Base-by-base conservation (phyloP, 2,797 vertebrate genomes). In the Silurus lanzhouensis region DNA sequence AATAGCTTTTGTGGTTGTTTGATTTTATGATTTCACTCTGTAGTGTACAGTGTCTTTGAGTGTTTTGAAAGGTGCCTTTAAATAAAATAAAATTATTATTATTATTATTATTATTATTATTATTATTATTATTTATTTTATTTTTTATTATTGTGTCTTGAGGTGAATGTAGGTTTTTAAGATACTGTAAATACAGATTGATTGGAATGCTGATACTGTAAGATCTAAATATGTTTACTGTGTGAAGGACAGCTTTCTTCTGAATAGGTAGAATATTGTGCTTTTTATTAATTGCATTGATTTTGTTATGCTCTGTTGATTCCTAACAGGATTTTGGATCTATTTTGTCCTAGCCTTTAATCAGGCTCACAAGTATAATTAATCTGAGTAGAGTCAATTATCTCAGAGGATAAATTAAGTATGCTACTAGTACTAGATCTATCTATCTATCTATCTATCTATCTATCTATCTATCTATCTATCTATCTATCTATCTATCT, bases 351-450 rank as follows among this genome's bases (percentile, higher is more conserved):
- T 71, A 44, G 20, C 44, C 70, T 71, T 71, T 71, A 48, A 22
- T 48, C 19, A 48, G 38, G 70, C 22, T 72, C 70, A 72, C 44
- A 27, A 70, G 81, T 88, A 75, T 85, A 84, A 88, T 89, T 86
- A 86, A 81, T 55, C 52, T 82, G 61, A 84, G 63, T 70, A 48
- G 66, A 64, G 66, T 77, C 12, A 74, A 22, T 5, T 78, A 60
- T 83, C 77, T 89, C 82, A 82, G 72, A 88, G 81, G 87, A 71
- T 48, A 82, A 72, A 84, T 79, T 82, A n/a, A 78, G 66, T 78
- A 25, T 76, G 81, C 22, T 4, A 46, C 17, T 71, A 22, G 4
- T 8, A 8, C 17, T 5, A 46, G 8, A 46, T 46, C 31, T 9
- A 71, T 82, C 31, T 38, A 38, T 44, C 55, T 55, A 46, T 81